A percentile compares a stretch with the other conserved stretches of the same genome.
Conservation (phyloP, 2,113 vertebrate genomes). For the Glaucidium brasilianum region DNA sequence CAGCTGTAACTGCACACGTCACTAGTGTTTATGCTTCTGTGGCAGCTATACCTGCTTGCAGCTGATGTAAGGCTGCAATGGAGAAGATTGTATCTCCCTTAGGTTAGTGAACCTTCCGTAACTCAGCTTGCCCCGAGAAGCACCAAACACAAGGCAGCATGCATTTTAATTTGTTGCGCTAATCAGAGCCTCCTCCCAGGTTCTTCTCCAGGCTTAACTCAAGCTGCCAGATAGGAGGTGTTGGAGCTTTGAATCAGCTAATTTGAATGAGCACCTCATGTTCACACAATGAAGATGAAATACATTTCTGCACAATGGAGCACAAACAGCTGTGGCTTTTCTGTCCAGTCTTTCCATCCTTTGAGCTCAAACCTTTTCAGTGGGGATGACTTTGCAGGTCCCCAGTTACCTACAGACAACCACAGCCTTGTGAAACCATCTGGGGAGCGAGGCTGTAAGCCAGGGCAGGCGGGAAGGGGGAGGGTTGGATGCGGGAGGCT, state of each 20-base stretch:
- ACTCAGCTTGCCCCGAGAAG: not conserved
- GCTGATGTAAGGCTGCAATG: accelerated
- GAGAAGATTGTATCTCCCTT: not conserved
- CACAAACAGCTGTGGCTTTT: not conserved
- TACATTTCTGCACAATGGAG: not conserved
- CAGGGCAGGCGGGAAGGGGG: not conserved
- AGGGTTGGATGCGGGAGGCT: not conserved
- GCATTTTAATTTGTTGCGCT: not conserved
- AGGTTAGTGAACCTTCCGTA: accelerated
- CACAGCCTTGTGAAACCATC: not conserved
- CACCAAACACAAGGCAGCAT: accelerated
- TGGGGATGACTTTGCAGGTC: not conserved
- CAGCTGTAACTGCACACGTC: accelerated
- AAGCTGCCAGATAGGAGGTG: not conserved
- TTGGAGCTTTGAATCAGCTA: not conserved
- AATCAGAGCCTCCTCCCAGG: not conserved
- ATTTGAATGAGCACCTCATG: accelerated
- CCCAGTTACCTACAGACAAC: no score
- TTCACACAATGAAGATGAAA: not conserved
- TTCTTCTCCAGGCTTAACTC: not conserved
- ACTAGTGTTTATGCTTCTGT: not conserved
- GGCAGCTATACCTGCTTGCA: not conserved
- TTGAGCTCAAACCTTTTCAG: not conserved
- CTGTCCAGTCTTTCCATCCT: not conserved
- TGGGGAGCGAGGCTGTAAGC: accelerated